phyloP scores from a whole-genome alignment of 2,113 vertebrate genomes.

The Phrynocephalus versicolor region DNA sequence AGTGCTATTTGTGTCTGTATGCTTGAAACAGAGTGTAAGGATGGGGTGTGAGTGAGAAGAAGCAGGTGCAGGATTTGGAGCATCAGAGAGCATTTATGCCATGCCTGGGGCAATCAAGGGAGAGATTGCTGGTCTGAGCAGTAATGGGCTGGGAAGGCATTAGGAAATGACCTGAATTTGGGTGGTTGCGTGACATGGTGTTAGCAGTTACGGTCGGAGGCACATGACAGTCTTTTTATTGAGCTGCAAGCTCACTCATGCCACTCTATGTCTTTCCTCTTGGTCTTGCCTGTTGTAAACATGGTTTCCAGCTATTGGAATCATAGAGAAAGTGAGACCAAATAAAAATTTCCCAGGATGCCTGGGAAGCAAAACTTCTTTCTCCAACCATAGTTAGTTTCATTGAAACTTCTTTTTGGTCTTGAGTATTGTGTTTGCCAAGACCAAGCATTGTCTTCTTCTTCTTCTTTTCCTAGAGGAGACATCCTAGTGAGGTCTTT shows the following conservation, averaged over 20 bases:
- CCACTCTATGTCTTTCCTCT: background rate
- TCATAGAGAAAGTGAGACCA: background rate
- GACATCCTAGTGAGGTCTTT: background rate
- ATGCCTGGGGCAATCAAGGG: background rate
- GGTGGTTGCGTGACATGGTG: background rate
- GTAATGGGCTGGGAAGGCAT: background rate
- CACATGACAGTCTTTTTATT: background rate
- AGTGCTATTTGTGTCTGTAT: background rate
- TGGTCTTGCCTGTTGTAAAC: background rate
- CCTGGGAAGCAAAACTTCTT: background rate
- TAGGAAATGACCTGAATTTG: conserved; percentile 2
- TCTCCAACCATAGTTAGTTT: background rate
- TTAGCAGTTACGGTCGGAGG: background rate
- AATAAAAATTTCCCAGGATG: background rate
- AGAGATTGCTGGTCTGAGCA: background rate
- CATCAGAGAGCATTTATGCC: background rate
- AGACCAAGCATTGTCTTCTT: no score
- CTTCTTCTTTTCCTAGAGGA: background rate
- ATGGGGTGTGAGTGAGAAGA: background rate
- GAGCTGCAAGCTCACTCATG: background rate
- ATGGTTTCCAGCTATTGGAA: background rate
- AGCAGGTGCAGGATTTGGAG: background rate
- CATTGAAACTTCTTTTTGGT: background rate
- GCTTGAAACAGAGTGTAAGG: background rate
- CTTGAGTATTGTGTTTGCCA: background rate